phyloP scores from a whole-genome alignment of 2,888 invertebrate genomes.

The Netelia inedita region DNA sequence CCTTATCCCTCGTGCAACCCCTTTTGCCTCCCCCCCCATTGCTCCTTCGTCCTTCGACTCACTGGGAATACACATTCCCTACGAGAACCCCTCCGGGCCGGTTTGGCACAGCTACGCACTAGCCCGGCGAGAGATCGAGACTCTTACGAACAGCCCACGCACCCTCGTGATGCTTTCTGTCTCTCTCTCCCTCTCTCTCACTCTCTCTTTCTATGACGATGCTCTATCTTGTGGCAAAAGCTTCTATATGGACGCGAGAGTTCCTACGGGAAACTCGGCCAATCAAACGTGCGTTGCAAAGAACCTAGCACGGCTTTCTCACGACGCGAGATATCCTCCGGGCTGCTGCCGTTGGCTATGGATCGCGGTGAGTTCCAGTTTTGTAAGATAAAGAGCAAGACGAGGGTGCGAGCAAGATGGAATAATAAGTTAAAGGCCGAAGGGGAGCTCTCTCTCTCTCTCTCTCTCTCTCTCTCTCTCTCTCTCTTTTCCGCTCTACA shows the following conservation, averaged over 20 bases:
- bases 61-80: constrained; percentile 59
- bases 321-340: too few relatives aligned
- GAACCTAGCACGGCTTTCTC: constrained; percentile 33
- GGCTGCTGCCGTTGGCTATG: not conserved
- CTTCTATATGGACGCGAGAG: constrained; percentile 69
- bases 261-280: constrained; percentile 77
- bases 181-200: constrained; percentile 60
- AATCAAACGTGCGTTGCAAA: constrained; percentile 79
- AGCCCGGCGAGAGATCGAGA: constrained; percentile 52
- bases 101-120: constrained; percentile 52
- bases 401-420: constrained; percentile 43
- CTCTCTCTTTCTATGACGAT: constrained; percentile 58
- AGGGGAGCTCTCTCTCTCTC: constrained; percentile 64
- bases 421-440: constrained; percentile 59
- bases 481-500: not conserved
- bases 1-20: constrained; percentile 39
- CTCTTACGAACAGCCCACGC: constrained; percentile 55
- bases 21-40: constrained; percentile 34
- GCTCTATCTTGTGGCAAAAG: constrained; percentile 17
- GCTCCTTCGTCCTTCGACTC: constrained; percentile 57
- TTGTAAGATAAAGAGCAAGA: constrained; percentile 60
- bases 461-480: constrained; percentile 1
- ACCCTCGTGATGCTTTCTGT: constrained; percentile 37
- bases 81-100: constrained; percentile 64
- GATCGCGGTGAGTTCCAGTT: constrained; percentile 55